A percentile compares a stretch with the other conserved stretches of the same genome.
Evolutionary conservation across 2,888 invertebrate species (phyloP).

Genomic region (Cephus pulcher): DNA sequence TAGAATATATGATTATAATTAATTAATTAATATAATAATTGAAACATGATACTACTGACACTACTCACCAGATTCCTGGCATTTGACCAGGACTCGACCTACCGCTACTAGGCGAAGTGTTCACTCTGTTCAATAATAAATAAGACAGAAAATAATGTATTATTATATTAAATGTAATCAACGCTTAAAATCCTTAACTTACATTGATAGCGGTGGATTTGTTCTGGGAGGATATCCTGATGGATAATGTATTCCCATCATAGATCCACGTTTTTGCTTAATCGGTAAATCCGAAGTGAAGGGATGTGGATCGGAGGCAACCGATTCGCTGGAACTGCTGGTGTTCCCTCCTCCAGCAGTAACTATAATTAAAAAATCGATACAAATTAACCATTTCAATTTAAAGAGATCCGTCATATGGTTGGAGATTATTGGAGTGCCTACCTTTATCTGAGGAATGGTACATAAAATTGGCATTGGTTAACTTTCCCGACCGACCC

Average conservation of each 20-base stretch:
- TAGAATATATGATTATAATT: not conserved
- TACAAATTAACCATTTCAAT: too few relatives aligned
- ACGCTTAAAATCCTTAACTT: constrained; percentile 48
- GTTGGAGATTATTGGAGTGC: not conserved
- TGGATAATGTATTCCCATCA: constrained; percentile 66
- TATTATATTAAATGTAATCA: constrained; percentile 44
- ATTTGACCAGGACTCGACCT: constrained; percentile 63
- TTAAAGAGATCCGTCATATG: too few relatives aligned
- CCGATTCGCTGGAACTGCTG: constrained; percentile 89
- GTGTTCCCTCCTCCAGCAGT: constrained; percentile 66
- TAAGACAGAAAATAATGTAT: constrained; percentile 47
- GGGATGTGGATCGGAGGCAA: constrained; percentile 71
- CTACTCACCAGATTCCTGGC: constrained; percentile 61
- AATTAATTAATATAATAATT: not conserved
- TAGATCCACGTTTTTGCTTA: constrained; percentile 71
- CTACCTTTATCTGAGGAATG: constrained; percentile 60
- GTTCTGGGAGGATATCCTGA: constrained; percentile 66
- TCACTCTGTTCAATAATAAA: constrained; percentile 41
- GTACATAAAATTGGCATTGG: constrained; percentile 58
- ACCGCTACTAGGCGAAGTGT: constrained; percentile 62
- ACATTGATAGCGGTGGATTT: constrained; percentile 65
- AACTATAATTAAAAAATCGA: constrained; percentile 35
- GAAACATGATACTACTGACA: not conserved
- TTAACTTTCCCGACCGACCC: constrained; percentile 48
- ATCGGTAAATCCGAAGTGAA: constrained; percentile 52